These are phyloP conservation scores for Crypturellus undulatus DNA, from an alignment of 2,113 vertebrate genomes.

Conservation along the genomic window DNA sequence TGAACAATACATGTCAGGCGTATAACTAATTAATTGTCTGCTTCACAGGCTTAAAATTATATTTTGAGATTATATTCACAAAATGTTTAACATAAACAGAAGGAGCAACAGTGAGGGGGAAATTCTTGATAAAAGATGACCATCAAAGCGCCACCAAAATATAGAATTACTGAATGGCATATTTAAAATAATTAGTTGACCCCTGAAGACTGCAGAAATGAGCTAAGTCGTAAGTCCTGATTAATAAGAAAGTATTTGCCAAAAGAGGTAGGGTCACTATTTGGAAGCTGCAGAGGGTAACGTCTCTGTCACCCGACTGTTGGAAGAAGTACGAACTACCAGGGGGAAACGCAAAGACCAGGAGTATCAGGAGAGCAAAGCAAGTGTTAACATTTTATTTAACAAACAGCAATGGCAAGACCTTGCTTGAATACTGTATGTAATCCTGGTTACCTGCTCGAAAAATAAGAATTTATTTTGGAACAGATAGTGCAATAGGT, in stretches of 20 bases:
- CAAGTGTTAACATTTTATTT: neutral
- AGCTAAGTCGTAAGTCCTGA: too few species aligned
- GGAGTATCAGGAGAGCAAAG: neutral
- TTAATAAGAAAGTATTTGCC: neutral
- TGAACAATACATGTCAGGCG: neutral
- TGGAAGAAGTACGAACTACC: neutral
- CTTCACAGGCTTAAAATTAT: neutral
- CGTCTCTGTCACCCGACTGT: neutral
- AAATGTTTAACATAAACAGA: neutral
- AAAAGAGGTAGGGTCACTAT: neutral
- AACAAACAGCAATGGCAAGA: neutral
- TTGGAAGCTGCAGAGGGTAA: neutral
- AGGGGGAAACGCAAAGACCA: neutral
- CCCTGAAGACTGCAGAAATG: neutral
- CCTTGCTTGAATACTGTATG: neutral
- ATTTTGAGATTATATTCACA: too few species aligned
- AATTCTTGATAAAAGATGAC: neutral
- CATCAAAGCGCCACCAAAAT: neutral
- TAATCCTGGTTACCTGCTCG: neutral
- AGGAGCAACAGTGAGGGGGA: neutral
- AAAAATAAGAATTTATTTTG: neutral
- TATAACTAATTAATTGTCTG: neutral
- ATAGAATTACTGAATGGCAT: neutral
- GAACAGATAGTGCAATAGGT: neutral
- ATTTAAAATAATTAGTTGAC: neutral